Evolutionary conservation across 2,797 vertebrate genomes (phyloP).

Genomic region (Pangasius macronema): DNA sequence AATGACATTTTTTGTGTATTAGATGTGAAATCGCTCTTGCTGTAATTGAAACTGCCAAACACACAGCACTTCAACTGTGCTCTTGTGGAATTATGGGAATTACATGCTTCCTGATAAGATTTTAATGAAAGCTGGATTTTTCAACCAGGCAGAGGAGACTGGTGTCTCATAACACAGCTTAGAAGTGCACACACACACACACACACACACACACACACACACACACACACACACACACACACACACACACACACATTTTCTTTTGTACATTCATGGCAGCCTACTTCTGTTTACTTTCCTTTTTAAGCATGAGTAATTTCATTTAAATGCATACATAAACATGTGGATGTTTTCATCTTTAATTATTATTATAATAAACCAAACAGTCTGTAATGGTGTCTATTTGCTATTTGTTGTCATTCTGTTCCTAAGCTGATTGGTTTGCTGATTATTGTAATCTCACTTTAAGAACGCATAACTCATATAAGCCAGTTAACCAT

Average conservation of each 20-base stretch:
- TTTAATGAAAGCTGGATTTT: slow-evolving; percentile 45
- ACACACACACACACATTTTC: slow-evolving; percentile 22
- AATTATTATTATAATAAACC: background rate
- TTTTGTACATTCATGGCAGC: slow-evolving; percentile 21
- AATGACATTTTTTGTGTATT: background rate
- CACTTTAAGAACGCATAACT: background rate
- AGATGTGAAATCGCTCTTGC: background rate
- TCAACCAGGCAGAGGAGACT: background rate
- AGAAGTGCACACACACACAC: background rate
- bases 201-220: slow-evolving; percentile 25
- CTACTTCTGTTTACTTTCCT: background rate
- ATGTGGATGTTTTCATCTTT: background rate
- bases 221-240: slow-evolving; percentile 1
- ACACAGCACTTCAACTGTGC: slow-evolving; percentile 34
- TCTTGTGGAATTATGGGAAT: slow-evolving; percentile 45
- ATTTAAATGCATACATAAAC: slow-evolving; percentile 13
- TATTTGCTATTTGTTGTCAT: slow-evolving; percentile 1
- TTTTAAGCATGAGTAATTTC: background rate
- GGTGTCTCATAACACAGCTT: background rate
- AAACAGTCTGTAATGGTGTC: background rate
- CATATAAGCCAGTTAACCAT: slow-evolving; percentile 1
- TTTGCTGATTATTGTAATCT: background rate
- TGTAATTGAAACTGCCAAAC: background rate
- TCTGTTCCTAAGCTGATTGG: background rate
- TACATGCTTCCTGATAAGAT: slow-evolving; percentile 30